Evolutionary conservation across 2,888 invertebrate species (phyloP).

Genomic region (Abrostola triplasia): DNA sequence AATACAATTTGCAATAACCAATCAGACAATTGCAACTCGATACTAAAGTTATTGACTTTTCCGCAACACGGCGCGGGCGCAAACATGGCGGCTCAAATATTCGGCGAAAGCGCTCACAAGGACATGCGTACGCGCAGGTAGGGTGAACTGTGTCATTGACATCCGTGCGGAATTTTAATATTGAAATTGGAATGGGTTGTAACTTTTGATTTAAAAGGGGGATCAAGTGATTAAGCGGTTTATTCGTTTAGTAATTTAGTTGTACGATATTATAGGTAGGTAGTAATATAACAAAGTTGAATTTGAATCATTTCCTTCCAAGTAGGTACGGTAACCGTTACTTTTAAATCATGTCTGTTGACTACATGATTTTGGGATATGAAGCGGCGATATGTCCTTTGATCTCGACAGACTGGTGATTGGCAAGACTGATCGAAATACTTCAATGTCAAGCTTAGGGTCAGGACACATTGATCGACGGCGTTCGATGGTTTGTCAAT

Average conservation of each 20-base stretch:
- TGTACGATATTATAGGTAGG: background rate
- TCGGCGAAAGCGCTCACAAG: constrained; percentile 58
- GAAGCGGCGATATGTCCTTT: too few relatives aligned
- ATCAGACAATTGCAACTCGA: constrained; percentile 35
- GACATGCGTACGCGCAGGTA: constrained; percentile 48
- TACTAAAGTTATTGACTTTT: constrained; percentile 49
- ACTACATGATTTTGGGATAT: too few relatives aligned
- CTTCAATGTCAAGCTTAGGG: too few relatives aligned
- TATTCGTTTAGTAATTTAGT: background rate
- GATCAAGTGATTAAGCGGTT: background rate
- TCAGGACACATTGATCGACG: too few relatives aligned
- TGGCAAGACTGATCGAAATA: too few relatives aligned
- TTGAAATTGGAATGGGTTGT: constrained; percentile 27
- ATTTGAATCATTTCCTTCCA: too few relatives aligned
- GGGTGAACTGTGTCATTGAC: constrained; percentile 54
- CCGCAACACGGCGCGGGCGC: constrained; percentile 27
- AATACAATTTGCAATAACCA: constrained; percentile 40
- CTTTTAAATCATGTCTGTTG: too few relatives aligned
- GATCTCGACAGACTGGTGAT: too few relatives aligned
- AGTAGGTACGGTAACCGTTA: too few relatives aligned
- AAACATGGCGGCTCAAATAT: constrained; percentile 42
- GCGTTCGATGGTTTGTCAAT: too few relatives aligned
- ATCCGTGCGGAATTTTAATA: constrained; percentile 47
- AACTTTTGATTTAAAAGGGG: constrained; percentile 15
- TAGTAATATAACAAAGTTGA: too few relatives aligned